phyloP scores from a whole-genome alignment of 2,797 vertebrate genomes.

The Myotis planiceps region DNA sequence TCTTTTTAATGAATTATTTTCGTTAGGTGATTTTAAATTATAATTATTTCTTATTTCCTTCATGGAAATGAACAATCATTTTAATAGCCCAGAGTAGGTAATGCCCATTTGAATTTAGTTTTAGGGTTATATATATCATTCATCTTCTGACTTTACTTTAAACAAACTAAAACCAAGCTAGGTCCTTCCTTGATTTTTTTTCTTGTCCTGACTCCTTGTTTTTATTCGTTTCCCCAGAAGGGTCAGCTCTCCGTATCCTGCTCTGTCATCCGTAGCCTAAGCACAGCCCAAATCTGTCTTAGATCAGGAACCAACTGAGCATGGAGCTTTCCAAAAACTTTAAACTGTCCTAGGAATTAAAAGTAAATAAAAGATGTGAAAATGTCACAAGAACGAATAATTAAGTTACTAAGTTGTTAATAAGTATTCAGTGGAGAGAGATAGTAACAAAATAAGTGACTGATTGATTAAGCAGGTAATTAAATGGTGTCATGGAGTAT shows the following conservation, averaged over 20 bases:
- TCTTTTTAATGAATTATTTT: slow-evolving; percentile 6
- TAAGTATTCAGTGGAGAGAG: slow-evolving; percentile 12
- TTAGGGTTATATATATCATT: neutral
- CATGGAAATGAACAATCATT: neutral
- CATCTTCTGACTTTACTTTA: neutral
- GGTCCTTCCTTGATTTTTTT: neutral
- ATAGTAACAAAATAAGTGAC: slow-evolving; percentile 17
- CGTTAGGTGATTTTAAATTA: neutral
- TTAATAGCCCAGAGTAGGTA: neutral
- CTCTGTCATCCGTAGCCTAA: neutral
- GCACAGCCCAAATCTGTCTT: neutral
- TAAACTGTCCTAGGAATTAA: slow-evolving; percentile 25
- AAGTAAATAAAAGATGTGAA: slow-evolving; percentile 14
- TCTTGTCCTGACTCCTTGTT: neutral
- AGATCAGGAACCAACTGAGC: neutral
- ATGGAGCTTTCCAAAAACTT: neutral
- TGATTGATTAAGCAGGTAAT: neutral
- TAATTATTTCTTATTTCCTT: neutral
- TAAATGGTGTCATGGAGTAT: neutral
- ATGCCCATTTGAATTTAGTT: neutral
- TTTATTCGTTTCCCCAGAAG: neutral
- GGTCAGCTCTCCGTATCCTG: neutral
- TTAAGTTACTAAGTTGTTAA: slow-evolving; percentile 48
- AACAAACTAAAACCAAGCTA: slow-evolving; percentile 61
- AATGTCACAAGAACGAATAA: slow-evolving; percentile 11